Percentiles rank a stretch among this genome's conserved stretches.
Evolutionary conservation across 1,140 invertebrate species (phyloP).

Genomic region (Portunus trituberculatus): DNA sequence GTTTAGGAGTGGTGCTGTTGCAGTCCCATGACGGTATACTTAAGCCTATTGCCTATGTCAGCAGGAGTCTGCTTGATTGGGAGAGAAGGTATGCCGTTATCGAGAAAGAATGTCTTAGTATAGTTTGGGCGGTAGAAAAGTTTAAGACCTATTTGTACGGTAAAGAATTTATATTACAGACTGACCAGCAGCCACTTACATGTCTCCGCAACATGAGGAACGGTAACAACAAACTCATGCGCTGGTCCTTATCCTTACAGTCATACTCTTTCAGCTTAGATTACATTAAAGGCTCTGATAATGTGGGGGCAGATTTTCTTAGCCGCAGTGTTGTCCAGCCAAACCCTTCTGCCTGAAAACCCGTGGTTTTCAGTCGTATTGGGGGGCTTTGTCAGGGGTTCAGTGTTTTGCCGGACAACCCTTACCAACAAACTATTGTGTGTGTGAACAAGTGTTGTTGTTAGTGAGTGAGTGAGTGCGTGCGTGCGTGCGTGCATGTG

Average conservation of each 20-base stretch:
- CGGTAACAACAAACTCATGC: background rate
- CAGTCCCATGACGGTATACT: background rate
- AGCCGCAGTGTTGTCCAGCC: too few relatives aligned
- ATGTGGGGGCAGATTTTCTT: background rate
- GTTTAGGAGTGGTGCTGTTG: background rate
- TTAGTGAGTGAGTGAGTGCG: too few relatives aligned
- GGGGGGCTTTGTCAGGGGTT: too few relatives aligned
- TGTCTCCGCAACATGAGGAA: background rate
- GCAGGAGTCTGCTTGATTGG: too few relatives aligned
- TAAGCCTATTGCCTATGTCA: background rate
- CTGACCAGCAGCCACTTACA: background rate
- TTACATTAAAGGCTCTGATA: background rate
- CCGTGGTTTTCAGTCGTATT: too few relatives aligned
- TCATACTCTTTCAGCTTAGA: background rate
- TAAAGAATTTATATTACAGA: constrained; percentile 2
- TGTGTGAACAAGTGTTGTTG: too few relatives aligned
- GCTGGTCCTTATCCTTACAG: background rate
- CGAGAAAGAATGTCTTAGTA: background rate
- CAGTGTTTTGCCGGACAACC: too few relatives aligned
- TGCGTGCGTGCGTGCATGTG: too few relatives aligned
- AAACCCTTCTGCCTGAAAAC: too few relatives aligned
- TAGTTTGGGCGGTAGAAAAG: background rate
- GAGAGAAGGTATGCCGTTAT: background rate
- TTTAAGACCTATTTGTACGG: background rate
- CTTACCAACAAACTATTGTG: too few relatives aligned